These are phyloP conservation scores for Germaria angustata DNA, from an alignment of 2,888 invertebrate species.

Conservation along the genomic window DNA sequence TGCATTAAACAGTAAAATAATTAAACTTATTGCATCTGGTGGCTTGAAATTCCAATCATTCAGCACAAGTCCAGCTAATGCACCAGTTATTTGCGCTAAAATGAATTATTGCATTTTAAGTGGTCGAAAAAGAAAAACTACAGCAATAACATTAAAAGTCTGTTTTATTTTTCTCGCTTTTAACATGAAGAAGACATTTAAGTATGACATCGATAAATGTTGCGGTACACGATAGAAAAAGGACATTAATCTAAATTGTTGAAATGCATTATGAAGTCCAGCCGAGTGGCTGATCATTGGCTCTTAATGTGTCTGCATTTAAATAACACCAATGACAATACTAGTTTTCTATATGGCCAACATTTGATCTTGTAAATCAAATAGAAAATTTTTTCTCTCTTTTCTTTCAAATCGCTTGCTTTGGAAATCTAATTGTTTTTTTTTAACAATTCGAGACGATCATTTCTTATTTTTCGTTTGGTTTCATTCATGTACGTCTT, in stretches of 20 bases:
- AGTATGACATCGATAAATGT: constrained; percentile 38
- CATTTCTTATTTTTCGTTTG: constrained; percentile 8
- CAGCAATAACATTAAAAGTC: neutral
- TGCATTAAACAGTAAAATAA: neutral
- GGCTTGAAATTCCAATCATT: no score
- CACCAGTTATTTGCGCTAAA: neutral
- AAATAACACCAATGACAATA: neutral
- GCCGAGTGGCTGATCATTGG: neutral
- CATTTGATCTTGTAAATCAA: constrained; percentile 41
- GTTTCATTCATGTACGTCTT: constrained; percentile 12
- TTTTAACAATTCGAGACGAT: neutral
- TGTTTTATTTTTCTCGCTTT: neutral
- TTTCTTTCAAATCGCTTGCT: neutral
- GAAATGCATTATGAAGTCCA: constrained; percentile 33
- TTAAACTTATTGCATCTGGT: neutral
- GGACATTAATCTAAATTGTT: constrained; percentile 58
- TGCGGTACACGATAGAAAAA: constrained; percentile 9
- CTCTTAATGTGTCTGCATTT: neutral
- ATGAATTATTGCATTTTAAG: constrained; percentile 48
- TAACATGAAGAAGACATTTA: constrained; percentile 10
- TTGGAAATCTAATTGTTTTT: constrained; percentile 21
- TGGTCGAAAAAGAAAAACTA: neutral
- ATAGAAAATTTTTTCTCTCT: constrained; percentile 16
- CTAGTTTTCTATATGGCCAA: constrained; percentile 12
- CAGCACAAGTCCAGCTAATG: neutral